A percentile compares a stretch with the other conserved stretches of the same genome.
These are phyloP conservation scores for Hylia prasina DNA, from an alignment of 2,113 vertebrate species.

Conservation along the genomic window DNA sequence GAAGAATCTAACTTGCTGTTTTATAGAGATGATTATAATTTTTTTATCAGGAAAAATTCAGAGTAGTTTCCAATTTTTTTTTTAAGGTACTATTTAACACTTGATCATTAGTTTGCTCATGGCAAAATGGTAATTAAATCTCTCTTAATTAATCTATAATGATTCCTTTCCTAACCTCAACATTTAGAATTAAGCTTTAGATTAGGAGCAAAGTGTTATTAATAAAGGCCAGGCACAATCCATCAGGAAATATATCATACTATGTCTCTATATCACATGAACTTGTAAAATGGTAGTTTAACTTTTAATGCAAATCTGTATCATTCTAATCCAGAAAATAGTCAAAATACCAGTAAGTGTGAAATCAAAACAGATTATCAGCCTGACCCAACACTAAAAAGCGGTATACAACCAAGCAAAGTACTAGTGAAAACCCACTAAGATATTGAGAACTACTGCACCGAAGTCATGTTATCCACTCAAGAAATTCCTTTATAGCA, in stretches of 20 bases:
- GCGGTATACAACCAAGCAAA: background rate
- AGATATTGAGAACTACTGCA: background rate
- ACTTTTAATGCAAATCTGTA: background rate
- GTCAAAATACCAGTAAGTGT: background rate
- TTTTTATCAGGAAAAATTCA: background rate
- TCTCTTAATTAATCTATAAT: conserved; percentile 38
- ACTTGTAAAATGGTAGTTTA: background rate
- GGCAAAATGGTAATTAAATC: conserved; percentile 50
- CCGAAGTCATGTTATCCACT: background rate
- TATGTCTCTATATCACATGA: background rate
- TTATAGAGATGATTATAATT: background rate
- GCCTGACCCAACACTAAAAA: background rate
- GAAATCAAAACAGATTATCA: background rate
- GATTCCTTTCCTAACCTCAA: conserved; percentile 22
- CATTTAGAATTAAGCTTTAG: conserved; percentile 3
- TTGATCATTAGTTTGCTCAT: background rate
- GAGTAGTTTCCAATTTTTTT: background rate
- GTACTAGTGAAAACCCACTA: background rate
- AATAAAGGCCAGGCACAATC: conserved; percentile 27
- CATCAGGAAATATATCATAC: background rate
- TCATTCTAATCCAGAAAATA: background rate
- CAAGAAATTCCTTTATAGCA: background rate
- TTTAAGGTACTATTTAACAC: background rate
- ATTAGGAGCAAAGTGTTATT: conserved; percentile 12
- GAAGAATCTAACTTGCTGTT: background rate